These are phyloP conservation scores for Hestina assimilis DNA, from an alignment of 1,140 invertebrate species.

Conservation along the genomic window DNA sequence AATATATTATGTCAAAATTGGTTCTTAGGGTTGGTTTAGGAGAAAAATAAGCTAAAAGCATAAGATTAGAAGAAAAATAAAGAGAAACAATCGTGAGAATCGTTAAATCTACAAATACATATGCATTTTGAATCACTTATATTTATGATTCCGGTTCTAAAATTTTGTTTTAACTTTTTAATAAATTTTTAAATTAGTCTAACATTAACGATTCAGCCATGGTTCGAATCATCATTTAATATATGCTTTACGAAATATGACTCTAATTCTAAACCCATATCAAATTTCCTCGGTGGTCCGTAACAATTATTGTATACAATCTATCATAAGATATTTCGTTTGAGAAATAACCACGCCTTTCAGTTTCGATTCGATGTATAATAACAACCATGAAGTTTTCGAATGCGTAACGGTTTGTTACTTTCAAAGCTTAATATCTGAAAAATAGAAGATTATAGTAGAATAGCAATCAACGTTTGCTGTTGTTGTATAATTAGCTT, in stretches of 20 bases:
- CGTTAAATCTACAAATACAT: too few relatives aligned
- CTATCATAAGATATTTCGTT: constrained; percentile 21
- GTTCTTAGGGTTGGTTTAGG: too few relatives aligned
- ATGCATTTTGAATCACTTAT: too few relatives aligned
- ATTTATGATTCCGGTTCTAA: neutral
- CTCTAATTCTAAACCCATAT: constrained; percentile 27
- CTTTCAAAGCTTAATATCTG: constrained; percentile 58
- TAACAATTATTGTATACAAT: constrained; percentile 33
- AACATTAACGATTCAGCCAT: neutral
- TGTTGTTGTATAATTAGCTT: constrained; percentile 68
- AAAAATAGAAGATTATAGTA: constrained; percentile 60
- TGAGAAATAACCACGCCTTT: constrained; percentile 18
- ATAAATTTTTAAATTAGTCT: neutral
- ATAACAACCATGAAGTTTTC: constrained; percentile 42
- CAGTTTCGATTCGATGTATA: constrained; percentile 24
- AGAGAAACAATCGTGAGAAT: too few relatives aligned
- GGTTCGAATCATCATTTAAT: constrained; percentile 1
- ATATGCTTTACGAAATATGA: constrained; percentile 10
- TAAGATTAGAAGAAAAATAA: too few relatives aligned
- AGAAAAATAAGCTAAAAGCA: too few relatives aligned
- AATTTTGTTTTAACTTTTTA: neutral
- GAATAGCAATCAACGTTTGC: constrained; percentile 57
- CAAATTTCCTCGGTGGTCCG: constrained; percentile 44
- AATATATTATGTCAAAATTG: too few relatives aligned
- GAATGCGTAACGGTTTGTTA: constrained; percentile 33